These are phyloP conservation scores for Eclectus roratus DNA, from an alignment of 2,113 vertebrate species.

Conservation along the genomic window DNA sequence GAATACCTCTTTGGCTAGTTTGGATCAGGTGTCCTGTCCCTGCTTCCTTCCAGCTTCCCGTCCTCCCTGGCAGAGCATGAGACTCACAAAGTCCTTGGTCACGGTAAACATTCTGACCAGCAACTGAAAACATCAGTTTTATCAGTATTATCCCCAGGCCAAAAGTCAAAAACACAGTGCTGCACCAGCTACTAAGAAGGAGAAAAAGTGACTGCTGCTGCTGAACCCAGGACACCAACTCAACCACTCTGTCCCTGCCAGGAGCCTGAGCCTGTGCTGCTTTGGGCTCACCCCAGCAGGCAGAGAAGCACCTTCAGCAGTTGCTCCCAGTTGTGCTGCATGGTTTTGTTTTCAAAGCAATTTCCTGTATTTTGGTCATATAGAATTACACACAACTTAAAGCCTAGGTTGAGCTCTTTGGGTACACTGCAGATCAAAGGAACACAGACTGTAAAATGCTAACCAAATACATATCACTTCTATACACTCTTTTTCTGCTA, in stretches of 20 bases:
- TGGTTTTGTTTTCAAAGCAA: background rate
- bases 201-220: too few species aligned
- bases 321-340: background rate
- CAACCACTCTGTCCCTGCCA: background rate
- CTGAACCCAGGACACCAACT: background rate
- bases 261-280: background rate
- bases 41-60: too few species aligned
- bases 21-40: too few species aligned
- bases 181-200: too few species aligned
- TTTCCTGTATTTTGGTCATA: background rate
- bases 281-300: background rate
- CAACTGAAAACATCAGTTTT: too few species aligned
- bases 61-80: too few species aligned
- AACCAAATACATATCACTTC: rapidly evolving
- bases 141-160: too few species aligned
- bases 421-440: background rate
- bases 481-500: background rate
- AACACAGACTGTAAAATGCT: background rate
- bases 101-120: too few species aligned
- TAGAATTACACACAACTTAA: background rate
- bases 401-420: background rate
- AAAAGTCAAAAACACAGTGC: too few species aligned
- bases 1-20: too few species aligned
- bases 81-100: too few species aligned
- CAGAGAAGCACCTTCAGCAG: background rate